These are phyloP conservation scores for Lipotes vexillifer DNA, from an alignment of 2,113 vertebrate genomes.

Conservation along the genomic window DNA sequence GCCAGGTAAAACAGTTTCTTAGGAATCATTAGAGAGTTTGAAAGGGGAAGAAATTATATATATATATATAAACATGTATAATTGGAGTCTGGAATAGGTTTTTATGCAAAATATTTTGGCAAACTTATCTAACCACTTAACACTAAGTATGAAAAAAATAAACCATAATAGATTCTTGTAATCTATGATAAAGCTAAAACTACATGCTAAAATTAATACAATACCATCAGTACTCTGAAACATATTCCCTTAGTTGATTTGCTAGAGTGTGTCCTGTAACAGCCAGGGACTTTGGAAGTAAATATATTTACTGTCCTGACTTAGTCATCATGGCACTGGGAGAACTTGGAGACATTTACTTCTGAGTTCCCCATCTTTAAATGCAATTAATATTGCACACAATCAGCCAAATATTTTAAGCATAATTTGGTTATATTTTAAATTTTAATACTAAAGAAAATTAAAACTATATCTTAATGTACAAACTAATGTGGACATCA, in stretches of 20 bases:
- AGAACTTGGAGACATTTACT: background rate
- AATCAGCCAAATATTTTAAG: background rate
- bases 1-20: background rate
- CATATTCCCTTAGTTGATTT: background rate
- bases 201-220: background rate
- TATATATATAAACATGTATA: background rate
- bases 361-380: background rate
- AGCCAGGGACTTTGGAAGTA: background rate
- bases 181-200: background rate
- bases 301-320: background rate
- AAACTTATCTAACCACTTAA: background rate
- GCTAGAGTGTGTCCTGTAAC: background rate
- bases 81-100: background rate
- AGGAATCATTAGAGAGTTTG: background rate
- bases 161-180: accelerated
- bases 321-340: background rate
- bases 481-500: background rate
- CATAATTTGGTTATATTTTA: background rate
- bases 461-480: background rate
- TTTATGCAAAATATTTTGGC: background rate
- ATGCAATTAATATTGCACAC: background rate
- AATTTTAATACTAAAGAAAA: background rate
- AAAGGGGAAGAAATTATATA: background rate
- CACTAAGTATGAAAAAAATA: background rate
- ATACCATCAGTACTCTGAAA: background rate